These are phyloP conservation scores for Pluvianellus socialis DNA, from an alignment of 2,113 vertebrate species.

Conservation along the genomic window DNA sequence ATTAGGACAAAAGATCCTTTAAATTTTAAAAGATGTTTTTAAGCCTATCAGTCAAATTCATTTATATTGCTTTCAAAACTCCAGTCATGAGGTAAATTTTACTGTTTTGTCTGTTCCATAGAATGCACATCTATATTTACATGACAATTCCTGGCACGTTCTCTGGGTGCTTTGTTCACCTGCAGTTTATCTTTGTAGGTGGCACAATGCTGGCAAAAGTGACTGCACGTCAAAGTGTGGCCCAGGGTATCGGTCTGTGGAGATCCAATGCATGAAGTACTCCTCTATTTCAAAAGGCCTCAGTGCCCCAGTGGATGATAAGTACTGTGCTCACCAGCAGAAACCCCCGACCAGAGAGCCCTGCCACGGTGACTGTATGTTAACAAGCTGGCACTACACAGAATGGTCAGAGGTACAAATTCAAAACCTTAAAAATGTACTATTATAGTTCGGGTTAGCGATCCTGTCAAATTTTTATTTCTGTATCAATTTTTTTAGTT, in stretches of 20 bases:
- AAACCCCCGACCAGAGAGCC: conserved; percentile 86
- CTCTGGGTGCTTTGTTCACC: background rate
- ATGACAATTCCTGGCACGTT: background rate
- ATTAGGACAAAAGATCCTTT: background rate
- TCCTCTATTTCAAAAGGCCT: conserved; percentile 77
- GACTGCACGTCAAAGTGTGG: conserved; percentile 91
- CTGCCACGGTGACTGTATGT: conserved; percentile 88
- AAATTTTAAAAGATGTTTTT: background rate
- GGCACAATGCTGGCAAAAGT: conserved; percentile 87
- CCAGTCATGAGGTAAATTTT: background rate
- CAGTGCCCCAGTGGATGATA: conserved; percentile 79
- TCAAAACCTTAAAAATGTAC: background rate
- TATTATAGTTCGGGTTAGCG: background rate
- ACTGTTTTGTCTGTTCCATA: background rate
- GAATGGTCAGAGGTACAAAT: conserved; percentile 90
- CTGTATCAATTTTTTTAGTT: background rate
- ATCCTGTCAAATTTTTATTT: background rate
- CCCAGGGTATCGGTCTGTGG: conserved; percentile 83
- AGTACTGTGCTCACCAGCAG: conserved; percentile 77
- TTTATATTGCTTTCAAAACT: background rate
- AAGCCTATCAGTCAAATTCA: background rate
- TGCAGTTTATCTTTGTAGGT: conserved; percentile 76
- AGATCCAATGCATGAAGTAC: conserved; percentile 90
- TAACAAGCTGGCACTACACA: conserved; percentile 91
- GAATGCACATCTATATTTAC: background rate